These are phyloP conservation scores for Pteropus alecto DNA, from an alignment of 2,113 vertebrate genomes.

Conservation along the genomic window DNA sequence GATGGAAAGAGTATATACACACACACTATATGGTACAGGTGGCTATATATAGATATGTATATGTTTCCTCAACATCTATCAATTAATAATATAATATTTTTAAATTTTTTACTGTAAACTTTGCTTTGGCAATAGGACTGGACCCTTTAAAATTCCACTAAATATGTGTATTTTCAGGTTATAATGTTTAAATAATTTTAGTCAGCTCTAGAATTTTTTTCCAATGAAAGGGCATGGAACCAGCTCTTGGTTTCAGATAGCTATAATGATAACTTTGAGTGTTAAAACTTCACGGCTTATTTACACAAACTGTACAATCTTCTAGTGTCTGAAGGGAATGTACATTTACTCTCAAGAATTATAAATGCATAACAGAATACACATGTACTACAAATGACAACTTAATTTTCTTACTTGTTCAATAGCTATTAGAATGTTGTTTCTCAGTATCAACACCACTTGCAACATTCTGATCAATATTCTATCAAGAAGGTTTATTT, in stretches of 20 bases:
- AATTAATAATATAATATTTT: not conserved
- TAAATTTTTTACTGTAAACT: not conserved
- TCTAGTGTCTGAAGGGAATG: not conserved
- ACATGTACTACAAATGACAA: slow-evolving; percentile 58
- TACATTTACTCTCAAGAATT: not conserved
- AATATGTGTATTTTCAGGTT: not conserved
- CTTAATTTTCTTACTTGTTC: slow-evolving; percentile 71
- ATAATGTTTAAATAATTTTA: not conserved
- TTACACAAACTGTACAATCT: not conserved
- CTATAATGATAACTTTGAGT: not conserved
- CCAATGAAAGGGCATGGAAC: not conserved
- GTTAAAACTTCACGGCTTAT: not conserved
- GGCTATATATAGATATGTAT: not conserved
- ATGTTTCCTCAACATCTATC: not conserved
- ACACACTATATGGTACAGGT: not conserved
- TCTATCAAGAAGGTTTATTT: slow-evolving; percentile 66
- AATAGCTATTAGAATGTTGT: slow-evolving; percentile 49
- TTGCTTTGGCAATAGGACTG: not conserved
- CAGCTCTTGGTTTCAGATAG: not conserved
- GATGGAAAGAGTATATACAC: not conserved
- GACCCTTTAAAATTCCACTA: not conserved
- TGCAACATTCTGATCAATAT: slow-evolving; percentile 78
- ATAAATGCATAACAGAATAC: not conserved
- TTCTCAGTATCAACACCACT: slow-evolving; percentile 74
- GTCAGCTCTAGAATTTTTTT: not conserved